Conservation (phyloP, 2,113 vertebrate species). For the Coreoperca whiteheadi region DNA sequence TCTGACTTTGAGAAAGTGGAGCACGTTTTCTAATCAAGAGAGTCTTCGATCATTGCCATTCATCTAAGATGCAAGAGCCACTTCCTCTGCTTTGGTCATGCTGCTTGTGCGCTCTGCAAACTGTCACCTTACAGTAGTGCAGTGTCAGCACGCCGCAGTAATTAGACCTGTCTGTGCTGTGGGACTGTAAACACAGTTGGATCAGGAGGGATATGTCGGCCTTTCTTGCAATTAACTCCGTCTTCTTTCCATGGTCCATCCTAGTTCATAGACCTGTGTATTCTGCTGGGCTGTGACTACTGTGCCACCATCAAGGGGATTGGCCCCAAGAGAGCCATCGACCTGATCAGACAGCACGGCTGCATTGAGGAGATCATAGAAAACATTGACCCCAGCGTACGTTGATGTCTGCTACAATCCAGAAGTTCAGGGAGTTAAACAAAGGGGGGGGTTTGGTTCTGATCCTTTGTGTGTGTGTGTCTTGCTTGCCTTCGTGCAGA, state of each 20-base stretch:
- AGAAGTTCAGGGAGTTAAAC: not conserved
- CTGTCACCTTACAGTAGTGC: not conserved
- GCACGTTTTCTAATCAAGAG: too few relatives aligned
- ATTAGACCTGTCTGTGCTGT: not conserved
- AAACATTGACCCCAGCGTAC: constrained; percentile 88
- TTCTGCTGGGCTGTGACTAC: constrained; percentile 97
- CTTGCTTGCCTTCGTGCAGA: constrained; percentile 72
- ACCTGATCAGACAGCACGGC: constrained; percentile 94
- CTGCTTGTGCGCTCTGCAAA: not conserved
- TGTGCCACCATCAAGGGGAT: constrained; percentile 96
- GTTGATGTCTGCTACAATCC: not conserved
- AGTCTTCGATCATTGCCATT: too few relatives aligned
- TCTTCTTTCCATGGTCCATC: not conserved
- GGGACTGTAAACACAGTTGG: not conserved
- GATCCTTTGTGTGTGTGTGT: constrained; percentile 2
- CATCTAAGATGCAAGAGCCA: too few relatives aligned
- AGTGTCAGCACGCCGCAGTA: not conserved
- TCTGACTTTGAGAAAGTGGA: not conserved
- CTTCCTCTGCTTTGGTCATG: not conserved
- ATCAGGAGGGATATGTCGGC: not conserved
- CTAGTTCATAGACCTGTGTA: constrained; percentile 96
- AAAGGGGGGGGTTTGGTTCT: not conserved
- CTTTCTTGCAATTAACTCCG: not conserved
- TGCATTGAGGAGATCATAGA: constrained; percentile 93
- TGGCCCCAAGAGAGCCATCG: constrained; percentile 95